A percentile compares a stretch with the other conserved stretches of the same genome.
Conservation (phyloP, 2,113 vertebrate species). For the Zapus hudsonius region DNA sequence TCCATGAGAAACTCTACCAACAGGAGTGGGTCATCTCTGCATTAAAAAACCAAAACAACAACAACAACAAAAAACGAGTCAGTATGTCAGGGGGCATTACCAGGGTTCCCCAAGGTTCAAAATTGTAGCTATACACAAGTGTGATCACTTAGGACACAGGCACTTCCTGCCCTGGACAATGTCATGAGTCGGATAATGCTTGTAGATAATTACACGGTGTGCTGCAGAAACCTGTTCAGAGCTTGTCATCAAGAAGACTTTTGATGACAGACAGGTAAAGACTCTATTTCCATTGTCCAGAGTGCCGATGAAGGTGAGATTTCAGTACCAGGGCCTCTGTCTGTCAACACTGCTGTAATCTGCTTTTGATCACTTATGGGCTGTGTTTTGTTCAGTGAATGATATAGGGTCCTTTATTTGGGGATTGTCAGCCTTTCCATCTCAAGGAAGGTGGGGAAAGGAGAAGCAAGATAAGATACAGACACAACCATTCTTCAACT, state of each 20-base stretch:
- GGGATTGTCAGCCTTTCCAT: slow-evolving; percentile 23
- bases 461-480: neutral
- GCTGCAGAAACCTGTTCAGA: neutral
- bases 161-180: slow-evolving; percentile 25
- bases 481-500: neutral
- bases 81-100: neutral
- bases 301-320: neutral
- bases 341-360: slow-evolving; percentile 12
- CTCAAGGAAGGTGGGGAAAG: neutral
- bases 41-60: no score
- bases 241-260: slow-evolving; percentile 39
- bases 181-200: neutral
- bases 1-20: rapidly evolving
- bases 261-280: slow-evolving; percentile 25
- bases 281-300: slow-evolving; percentile 22
- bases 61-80: neutral
- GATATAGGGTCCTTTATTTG: slow-evolving; percentile 44
- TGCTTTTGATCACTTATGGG: slow-evolving; percentile 31
- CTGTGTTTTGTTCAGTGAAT: neutral
- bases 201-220: slow-evolving; percentile 10
- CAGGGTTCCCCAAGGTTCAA: neutral
- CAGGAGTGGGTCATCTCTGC: neutral
- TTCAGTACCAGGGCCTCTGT: neutral
- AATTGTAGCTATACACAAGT: neutral
- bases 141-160: neutral